Conservation (phyloP, 2,113 vertebrate species). For the Oncorhynchus gorbuscha region DNA sequence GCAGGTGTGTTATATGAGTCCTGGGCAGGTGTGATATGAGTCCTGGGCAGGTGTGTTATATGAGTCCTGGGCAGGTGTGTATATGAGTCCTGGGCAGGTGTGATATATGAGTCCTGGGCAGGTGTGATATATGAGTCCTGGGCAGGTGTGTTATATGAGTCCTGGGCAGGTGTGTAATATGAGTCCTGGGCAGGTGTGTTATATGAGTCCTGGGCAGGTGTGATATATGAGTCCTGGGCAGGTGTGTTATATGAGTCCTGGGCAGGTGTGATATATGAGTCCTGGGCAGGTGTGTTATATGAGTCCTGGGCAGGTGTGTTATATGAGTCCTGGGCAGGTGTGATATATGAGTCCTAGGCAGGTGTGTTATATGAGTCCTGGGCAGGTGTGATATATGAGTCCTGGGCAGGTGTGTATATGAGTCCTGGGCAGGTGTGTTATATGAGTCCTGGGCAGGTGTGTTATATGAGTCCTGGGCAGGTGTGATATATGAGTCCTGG, state of each 20-base stretch:
- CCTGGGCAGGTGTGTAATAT: background rate
- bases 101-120: constrained; percentile 46
- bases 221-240: no score
- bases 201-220: constrained; percentile 41
- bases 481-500: constrained; percentile 47
- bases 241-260: constrained; percentile 48
- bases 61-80: constrained; percentile 34
- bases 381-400: constrained; percentile 46
- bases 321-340: background rate
- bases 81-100: background rate
- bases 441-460: constrained; percentile 42
- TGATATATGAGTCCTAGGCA: constrained; percentile 46
- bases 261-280: no score
- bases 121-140: no score
- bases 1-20: constrained; percentile 48
- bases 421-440: constrained; percentile 10
- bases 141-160: constrained; percentile 46
- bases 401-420: background rate
- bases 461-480: constrained; percentile 45
- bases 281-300: constrained; percentile 26
- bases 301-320: constrained; percentile 31
- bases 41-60: constrained; percentile 22
- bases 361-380: no score
- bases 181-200: constrained; percentile 5
- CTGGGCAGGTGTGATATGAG: no score